These are phyloP conservation scores for Hormiphora californensis DNA, from an alignment of 37 sponge, comb jelly and placozoan genomes.

Conservation along the genomic window DNA sequence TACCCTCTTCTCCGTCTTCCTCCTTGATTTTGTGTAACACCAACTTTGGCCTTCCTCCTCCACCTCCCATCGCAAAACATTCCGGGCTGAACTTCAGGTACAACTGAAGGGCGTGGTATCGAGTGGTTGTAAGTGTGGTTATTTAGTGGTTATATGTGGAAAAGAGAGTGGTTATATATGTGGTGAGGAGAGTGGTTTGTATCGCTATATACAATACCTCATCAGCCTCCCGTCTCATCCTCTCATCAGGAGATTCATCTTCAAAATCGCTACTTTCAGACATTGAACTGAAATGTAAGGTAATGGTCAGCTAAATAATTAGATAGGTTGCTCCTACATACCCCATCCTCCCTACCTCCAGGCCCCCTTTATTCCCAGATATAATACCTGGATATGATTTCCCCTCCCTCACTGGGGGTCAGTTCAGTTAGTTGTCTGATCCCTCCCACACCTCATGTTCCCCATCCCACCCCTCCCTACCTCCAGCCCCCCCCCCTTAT, in stretches of 20 bases:
- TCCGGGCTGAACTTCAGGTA: conserved; percentile 13
- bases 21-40: not conserved
- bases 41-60: not conserved
- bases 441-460: too few relatives aligned
- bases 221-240: conserved; percentile 23
- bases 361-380: too few relatives aligned
- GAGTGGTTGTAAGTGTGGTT: not conserved
- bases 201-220: not conserved
- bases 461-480: too few relatives aligned
- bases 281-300: not conserved
- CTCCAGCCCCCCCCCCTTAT: too few relatives aligned
- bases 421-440: conserved; percentile 50
- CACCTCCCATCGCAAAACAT: conserved; percentile 10
- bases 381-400: conserved; percentile 39
- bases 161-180: too few relatives aligned
- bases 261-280: conserved; percentile 20
- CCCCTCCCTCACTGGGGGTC: conserved; percentile 46
- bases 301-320: not conserved
- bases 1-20: conserved; percentile 14
- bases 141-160: not conserved
- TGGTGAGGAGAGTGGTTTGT: too few relatives aligned
- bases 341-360: not conserved
- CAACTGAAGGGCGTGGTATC: not conserved
- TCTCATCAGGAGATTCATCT: not conserved
- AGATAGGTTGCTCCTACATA: not conserved